phyloP scores from a whole-genome alignment of 2,797 vertebrate genomes.

The Holocentrus rufus region DNA sequence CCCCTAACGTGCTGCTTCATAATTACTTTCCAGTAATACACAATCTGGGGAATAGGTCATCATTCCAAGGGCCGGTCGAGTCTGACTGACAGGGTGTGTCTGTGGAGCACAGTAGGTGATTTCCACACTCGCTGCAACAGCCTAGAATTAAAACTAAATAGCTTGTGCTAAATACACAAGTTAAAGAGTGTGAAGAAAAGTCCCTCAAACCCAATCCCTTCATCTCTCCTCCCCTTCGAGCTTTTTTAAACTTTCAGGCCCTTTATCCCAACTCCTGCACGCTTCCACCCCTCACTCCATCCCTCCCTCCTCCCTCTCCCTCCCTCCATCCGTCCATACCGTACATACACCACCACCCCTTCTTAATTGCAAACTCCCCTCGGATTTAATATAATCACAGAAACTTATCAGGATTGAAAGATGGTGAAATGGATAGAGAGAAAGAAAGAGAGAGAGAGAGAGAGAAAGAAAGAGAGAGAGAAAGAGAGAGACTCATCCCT shows the following conservation, averaged over 20 bases:
- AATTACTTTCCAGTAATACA: constrained; percentile 16
- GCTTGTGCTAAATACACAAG: constrained; percentile 47
- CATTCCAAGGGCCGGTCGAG: constrained; percentile 14
- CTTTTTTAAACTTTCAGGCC: constrained; percentile 48
- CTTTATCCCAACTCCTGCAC: constrained; percentile 51
- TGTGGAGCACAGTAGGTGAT: constrained; percentile 63
- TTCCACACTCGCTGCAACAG: constrained; percentile 59
- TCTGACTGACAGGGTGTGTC: constrained; percentile 54
- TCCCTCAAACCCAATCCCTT: constrained; percentile 50
- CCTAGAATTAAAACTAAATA: constrained; percentile 52
- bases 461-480: constrained; percentile 24
- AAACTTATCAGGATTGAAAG: constrained; percentile 60
- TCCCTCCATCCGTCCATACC: too few relatives aligned
- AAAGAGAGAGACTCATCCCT: constrained; percentile 67
- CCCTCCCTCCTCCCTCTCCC: not conserved
- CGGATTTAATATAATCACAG: constrained; percentile 48
- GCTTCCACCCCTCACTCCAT: constrained; percentile 47
- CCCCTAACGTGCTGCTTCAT: constrained; percentile 10
- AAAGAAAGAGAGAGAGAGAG: constrained; percentile 56
- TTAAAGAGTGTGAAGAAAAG: constrained; percentile 55
- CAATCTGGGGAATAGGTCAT: constrained; percentile 48
- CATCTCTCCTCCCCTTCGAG: constrained; percentile 46
- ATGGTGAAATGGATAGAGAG: constrained; percentile 48
- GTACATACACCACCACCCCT: constrained; percentile 62
- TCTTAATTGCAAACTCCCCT: constrained; percentile 46